These are phyloP conservation scores for Microctonus hyperodae DNA, from an alignment of 2,888 invertebrate genomes.

Conservation along the genomic window DNA sequence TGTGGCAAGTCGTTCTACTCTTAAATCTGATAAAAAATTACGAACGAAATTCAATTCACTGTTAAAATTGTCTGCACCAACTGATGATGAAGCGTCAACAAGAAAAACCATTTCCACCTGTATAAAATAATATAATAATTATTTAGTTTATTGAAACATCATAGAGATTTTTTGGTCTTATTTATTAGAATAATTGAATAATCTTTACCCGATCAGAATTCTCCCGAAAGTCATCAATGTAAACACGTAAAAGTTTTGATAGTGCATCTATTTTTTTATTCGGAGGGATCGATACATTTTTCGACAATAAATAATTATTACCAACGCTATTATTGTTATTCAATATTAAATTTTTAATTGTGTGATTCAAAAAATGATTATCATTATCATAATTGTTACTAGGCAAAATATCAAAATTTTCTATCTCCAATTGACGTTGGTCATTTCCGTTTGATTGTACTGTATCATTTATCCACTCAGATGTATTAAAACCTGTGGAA, in stretches of 20 bases:
- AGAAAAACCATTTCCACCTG: constrained; percentile 72
- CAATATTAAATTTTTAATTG: not conserved
- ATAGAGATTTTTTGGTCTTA: too few species aligned
- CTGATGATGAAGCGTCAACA: constrained; percentile 75
- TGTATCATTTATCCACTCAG: not conserved
- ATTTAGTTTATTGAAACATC: too few species aligned
- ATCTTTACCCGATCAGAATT: constrained; percentile 49
- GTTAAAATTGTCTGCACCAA: constrained; percentile 71
- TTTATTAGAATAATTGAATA: too few species aligned
- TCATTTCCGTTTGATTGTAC: constrained; percentile 21
- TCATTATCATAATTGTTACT: not conserved
- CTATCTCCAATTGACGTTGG: constrained; percentile 7
- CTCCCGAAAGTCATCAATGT: constrained; percentile 47
- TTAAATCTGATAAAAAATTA: constrained; percentile 72
- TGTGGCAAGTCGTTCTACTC: constrained; percentile 70
- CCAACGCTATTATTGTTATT: not conserved
- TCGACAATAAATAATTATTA: not conserved
- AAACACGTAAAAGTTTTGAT: constrained; percentile 45
- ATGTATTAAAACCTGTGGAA: not conserved
- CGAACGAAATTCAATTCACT: constrained; percentile 74
- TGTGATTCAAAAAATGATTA: not conserved
- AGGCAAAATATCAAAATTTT: not conserved
- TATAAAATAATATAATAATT: too few species aligned
- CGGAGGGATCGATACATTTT: not conserved
- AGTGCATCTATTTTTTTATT: constrained; percentile 41